Base-by-base conservation (phyloP, 2,113 vertebrate genomes). In the Atractosteus spatula region DNA sequence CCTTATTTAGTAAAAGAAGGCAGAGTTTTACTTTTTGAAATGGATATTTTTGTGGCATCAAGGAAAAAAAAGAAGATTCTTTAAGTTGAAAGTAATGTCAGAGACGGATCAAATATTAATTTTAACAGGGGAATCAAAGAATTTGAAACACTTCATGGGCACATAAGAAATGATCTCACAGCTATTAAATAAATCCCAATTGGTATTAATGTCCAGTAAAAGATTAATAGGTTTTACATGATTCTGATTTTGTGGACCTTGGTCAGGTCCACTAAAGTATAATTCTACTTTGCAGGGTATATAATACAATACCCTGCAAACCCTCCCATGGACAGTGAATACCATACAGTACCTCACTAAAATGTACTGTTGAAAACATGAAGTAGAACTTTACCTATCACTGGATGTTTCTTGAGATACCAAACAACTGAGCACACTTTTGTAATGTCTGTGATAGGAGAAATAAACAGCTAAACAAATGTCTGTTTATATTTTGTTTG, bases 101-200 rank as follows among this genome's bases (percentile, higher is more conserved):
- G 54, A 29, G 71, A 68, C 55, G 55, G 44, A 61, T 65, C 42
- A 29, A 44, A 72, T 67, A 56, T 55, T 72, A 44, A 67, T 66
- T 72, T 59, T 72, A 73, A 43, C 65, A 67, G 43, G 55, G 65
- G 17, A 73, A 68, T 68, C 56, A 55, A 68, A 62, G 55, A 59
- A 61, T 54, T 61, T 41, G 44, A 57, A 62, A 62, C 45, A 8
- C n/a, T 62, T 73, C 55, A 66, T 62, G 42, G 43, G 41, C 42
- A n/a, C 63, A 17, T 16, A 65, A 14, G 8, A 63, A 57, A 55
- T 54, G 8, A 62, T 17, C 59, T 71, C 44, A 62, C 14, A 71
- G 41, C 63, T 55, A 64, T 62, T 66, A 62, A 68, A 68, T 68
- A 62, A 44, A 16, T 47, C 42, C 55, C 55, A 73, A 42, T 43